A percentile compares a stretch with the other conserved stretches of the same genome.
These are phyloP conservation scores for Cheilosia soror DNA, from an alignment of 2,888 invertebrate species.

Conservation along the genomic window DNA sequence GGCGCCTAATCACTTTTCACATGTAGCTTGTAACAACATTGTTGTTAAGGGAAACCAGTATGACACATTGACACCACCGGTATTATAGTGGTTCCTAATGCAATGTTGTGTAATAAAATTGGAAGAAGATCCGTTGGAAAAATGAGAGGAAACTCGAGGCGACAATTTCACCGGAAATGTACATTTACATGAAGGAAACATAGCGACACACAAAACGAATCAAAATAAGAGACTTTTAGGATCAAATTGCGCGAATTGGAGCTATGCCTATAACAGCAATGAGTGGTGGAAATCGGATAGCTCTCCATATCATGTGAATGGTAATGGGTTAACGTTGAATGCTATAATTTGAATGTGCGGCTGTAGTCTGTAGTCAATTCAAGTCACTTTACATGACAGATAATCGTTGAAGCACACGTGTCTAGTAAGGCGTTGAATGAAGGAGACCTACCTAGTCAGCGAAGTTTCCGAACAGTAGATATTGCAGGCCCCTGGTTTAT, in stretches of 20 bases:
- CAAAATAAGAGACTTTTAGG: constrained; percentile 7
- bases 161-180: constrained; percentile 53
- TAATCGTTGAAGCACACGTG: no score
- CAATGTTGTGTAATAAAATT: constrained; percentile 10
- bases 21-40: constrained; percentile 34
- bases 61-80: constrained; percentile 2
- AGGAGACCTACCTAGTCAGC: no score
- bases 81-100: constrained; percentile 26
- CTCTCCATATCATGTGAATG: neutral
- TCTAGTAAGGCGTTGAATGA: no score
- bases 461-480: no score
- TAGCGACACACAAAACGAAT: neutral
- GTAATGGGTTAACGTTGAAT: no score
- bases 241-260: constrained; percentile 32
- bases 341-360: no score
- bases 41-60: neutral
- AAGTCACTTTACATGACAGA: no score
- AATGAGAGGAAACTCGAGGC: constrained; percentile 33
- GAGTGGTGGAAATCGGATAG: constrained; percentile 9
- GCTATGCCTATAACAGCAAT: neutral
- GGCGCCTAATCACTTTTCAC: constrained; percentile 69
- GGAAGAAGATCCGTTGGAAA: constrained; percentile 11
- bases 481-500: no score
- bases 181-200: constrained; percentile 16
- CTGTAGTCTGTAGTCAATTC: no score